Conservation (phyloP, 1,140 invertebrate genomes). For the Rhagoletis pomonella region DNA sequence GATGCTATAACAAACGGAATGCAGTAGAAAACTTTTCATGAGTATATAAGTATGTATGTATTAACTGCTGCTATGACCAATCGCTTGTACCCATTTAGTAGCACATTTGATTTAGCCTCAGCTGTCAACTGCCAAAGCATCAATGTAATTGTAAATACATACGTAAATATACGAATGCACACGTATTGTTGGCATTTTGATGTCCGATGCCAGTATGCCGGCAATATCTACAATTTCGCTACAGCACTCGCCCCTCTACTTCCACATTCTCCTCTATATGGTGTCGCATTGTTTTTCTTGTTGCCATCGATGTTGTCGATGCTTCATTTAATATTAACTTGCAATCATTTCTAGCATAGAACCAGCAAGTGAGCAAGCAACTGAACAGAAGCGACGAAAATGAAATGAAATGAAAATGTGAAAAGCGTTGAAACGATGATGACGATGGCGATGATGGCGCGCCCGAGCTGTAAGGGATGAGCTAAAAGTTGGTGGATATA, state of each 20-base stretch:
- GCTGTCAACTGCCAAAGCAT: slow-evolving; percentile 15
- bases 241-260: background rate
- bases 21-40: no score
- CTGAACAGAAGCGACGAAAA: slow-evolving; percentile 57
- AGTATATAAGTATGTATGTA: background rate
- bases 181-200: background rate
- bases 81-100: slow-evolving; percentile 8
- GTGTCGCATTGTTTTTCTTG: background rate
- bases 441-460: background rate
- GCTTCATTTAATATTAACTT: slow-evolving; percentile 74
- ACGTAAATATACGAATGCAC: background rate
- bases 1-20: background rate
- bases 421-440: slow-evolving; percentile 37
- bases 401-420: slow-evolving; percentile 46
- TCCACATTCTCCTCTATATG: no score
- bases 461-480: no score
- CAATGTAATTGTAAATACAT: slow-evolving; percentile 16
- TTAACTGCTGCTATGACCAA: background rate
- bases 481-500: background rate
- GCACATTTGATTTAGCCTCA: slow-evolving; percentile 25
- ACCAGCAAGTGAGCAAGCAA: background rate
- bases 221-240: background rate
- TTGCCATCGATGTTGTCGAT: slow-evolving; percentile 61
- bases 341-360: slow-evolving; percentile 70
- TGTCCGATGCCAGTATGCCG: slow-evolving; percentile 36